Conservation (phyloP, 2,888 invertebrate species). For the Scaeva pyrastri region DNA sequence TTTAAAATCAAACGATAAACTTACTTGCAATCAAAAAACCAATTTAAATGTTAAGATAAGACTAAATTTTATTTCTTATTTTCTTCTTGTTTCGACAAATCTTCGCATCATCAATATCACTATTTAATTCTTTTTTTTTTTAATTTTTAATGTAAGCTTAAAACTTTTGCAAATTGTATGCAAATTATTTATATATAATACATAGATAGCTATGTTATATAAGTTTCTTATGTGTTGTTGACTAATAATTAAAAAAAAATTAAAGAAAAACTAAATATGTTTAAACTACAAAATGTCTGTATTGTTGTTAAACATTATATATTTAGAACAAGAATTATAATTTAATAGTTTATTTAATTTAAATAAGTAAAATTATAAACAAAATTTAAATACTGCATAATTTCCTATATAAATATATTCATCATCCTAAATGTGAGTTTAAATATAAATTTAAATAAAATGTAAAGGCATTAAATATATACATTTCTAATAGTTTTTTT, state of each 20-base stretch:
- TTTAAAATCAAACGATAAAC: conserved; percentile 35
- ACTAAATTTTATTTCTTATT: neutral
- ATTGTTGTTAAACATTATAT: conserved; percentile 41
- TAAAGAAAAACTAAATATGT: conserved; percentile 1
- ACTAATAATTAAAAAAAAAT: conserved; percentile 62
- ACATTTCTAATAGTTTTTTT: conserved; percentile 30
- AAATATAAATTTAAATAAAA: conserved; percentile 8
- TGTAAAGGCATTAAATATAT: conserved; percentile 29
- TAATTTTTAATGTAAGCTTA: conserved; percentile 20
- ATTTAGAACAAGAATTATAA: neutral
- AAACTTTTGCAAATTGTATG: conserved; percentile 38
- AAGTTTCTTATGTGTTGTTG: conserved; percentile 73
- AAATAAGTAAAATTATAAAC: conserved; percentile 32
- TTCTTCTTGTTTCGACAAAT: conserved; percentile 23
- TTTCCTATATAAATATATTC: conserved; percentile 34
- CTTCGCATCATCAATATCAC: conserved; percentile 51
- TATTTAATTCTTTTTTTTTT: conserved; percentile 55
- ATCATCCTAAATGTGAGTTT: conserved; percentile 54
- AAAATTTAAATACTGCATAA: neutral
- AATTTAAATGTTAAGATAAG: neutral
- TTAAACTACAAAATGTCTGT: conserved; percentile 59
- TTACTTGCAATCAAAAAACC: conserved; percentile 31
- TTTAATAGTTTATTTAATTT: conserved; percentile 31
- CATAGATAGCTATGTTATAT: conserved; percentile 58
- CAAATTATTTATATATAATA: conserved; percentile 56